Evolutionary conservation across 53 echinoderm and acorn worm species (phyloP).

Genomic region (Echinarachnius parma): DNA sequence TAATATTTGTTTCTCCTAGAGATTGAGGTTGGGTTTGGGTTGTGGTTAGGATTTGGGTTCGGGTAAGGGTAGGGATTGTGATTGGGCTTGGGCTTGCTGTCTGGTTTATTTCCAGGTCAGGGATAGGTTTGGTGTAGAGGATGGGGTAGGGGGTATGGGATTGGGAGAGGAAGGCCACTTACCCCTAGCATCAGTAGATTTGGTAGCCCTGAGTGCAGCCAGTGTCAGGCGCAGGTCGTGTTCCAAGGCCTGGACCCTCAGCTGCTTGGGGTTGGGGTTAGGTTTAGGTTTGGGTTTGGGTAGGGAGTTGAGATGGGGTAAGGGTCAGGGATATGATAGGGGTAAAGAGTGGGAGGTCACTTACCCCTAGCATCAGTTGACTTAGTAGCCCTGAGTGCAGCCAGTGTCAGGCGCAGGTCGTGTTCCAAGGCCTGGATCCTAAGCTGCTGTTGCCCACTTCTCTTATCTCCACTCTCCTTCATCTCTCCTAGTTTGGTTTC

Average conservation of each 20-base stretch:
- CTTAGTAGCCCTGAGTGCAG: constrained; percentile 60
- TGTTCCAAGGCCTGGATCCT: constrained; percentile 65
- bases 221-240: constrained; percentile 47
- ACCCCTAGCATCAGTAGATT: constrained; percentile 61
- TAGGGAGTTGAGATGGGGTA: not conserved
- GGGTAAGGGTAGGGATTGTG: no score
- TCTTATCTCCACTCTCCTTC: constrained; percentile 38
- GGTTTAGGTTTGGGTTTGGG: not conserved
- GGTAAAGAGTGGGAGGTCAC: not conserved
- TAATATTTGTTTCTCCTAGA: no score
- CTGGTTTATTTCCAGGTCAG: no score
- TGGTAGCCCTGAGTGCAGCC: constrained; percentile 49
- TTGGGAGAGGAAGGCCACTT: no score
- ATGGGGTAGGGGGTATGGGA: no score
- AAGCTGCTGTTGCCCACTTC: constrained; percentile 28
- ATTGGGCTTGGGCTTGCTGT: no score
- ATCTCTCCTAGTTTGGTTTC: constrained; percentile 26
- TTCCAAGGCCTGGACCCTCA: constrained; percentile 51
- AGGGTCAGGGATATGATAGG: not conserved
- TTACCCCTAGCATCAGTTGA: constrained; percentile 66
- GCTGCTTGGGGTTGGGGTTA: not conserved
- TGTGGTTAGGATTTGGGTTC: no score
- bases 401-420: constrained; percentile 57
- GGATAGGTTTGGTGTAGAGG: no score
- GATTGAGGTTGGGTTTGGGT: no score